Evolutionary conservation across 2,888 invertebrate genomes (phyloP).

Genomic region (Calameuta pallipes): DNA sequence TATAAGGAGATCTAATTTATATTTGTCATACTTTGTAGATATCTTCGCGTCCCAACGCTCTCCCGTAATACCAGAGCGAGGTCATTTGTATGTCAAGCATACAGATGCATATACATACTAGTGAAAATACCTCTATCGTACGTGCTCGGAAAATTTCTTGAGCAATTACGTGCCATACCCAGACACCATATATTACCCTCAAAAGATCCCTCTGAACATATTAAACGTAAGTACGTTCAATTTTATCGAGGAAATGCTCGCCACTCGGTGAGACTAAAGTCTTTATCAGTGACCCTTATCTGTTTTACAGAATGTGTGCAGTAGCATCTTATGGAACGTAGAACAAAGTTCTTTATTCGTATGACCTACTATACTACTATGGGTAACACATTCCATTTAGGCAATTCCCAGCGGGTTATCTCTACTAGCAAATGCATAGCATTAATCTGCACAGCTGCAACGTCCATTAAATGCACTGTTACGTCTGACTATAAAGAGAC

Average conservation of each 20-base stretch:
- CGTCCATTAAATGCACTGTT: not conserved
- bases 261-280: not conserved
- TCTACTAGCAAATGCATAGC: not conserved
- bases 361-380: not conserved
- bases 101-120: not conserved
- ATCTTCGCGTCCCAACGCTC: not conserved
- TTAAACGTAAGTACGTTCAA: not conserved
- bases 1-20: conserved; percentile 28
- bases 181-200: not conserved
- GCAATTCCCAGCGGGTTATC: not conserved
- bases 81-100: conserved; percentile 2
- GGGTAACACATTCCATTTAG: not conserved
- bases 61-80: conserved; percentile 12
- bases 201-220: not conserved
- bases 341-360: not conserved
- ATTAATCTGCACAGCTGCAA: not conserved
- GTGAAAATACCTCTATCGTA: not conserved
- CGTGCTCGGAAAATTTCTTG: not conserved
- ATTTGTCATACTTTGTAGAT: conserved; percentile 26
- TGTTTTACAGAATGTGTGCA: not conserved
- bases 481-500: not conserved
- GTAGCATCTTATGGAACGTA: not conserved
- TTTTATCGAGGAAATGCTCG: not conserved
- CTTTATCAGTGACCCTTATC: not conserved
- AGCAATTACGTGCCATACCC: not conserved